These are phyloP conservation scores for Astropecten irregularis DNA, from an alignment of 53 echinoderm and acorn worm species.

Conservation along the genomic window DNA sequence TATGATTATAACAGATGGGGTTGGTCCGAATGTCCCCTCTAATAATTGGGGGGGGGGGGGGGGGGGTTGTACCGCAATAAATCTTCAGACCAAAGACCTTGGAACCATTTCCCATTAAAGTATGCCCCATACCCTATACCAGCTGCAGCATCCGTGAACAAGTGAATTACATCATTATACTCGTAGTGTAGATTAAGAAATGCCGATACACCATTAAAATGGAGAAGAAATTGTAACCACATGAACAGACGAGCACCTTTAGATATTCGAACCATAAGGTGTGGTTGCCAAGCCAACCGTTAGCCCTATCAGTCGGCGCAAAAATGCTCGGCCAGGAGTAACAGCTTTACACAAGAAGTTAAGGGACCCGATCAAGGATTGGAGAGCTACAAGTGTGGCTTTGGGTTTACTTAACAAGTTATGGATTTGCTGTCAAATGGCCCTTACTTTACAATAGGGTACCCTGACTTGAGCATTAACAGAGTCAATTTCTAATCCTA, in stretches of 20 bases:
- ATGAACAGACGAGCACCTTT: background rate
- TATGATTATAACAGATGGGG: too few species aligned
- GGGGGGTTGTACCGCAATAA: too few species aligned
- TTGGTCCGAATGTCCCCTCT: too few species aligned
- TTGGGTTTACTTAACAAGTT: background rate
- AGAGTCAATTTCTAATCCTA: too few species aligned
- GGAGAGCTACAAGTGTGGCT: background rate
- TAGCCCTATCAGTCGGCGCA: slow-evolving; percentile 26
- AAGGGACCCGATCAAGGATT: slow-evolving; percentile 26
- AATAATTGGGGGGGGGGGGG: too few species aligned
- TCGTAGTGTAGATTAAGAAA: background rate
- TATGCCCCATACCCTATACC: slow-evolving; percentile 22
- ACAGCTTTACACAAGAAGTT: slow-evolving; percentile 27
- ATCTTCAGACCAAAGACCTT: slow-evolving; percentile 22
- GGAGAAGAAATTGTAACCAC: slow-evolving; percentile 30
- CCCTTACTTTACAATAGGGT: too few species aligned
- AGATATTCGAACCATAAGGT: slow-evolving; percentile 9
- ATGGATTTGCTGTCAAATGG: too few species aligned
- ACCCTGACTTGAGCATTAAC: too few species aligned
- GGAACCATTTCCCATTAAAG: slow-evolving; percentile 46
- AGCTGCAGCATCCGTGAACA: slow-evolving; percentile 58
- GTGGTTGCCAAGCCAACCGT: background rate
- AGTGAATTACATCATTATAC: background rate
- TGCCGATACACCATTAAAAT: slow-evolving; percentile 47
- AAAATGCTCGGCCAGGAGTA: slow-evolving; percentile 18